These are phyloP conservation scores for Belonocnema kinseyi DNA, from an alignment of 1,140 invertebrate genomes.

Conservation along the genomic window DNA sequence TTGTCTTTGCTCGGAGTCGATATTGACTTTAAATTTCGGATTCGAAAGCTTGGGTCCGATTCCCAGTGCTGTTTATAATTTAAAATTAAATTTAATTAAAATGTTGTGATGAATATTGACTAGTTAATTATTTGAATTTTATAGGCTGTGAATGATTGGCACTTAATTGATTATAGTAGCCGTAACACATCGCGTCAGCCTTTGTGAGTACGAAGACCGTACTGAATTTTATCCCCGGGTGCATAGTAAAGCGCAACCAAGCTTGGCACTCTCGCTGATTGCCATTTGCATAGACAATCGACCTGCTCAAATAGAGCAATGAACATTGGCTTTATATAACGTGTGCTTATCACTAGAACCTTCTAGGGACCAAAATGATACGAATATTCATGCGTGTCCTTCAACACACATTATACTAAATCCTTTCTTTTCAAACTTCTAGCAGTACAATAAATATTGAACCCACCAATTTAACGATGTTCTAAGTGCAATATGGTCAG, in stretches of 20 bases:
- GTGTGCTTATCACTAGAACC: slow-evolving; percentile 4
- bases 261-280: slow-evolving; percentile 64
- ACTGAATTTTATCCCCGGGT: slow-evolving; percentile 62
- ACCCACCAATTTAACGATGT: too few species aligned
- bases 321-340: slow-evolving; percentile 47
- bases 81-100: too few species aligned
- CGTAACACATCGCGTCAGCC: not conserved
- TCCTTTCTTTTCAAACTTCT: slow-evolving; percentile 1
- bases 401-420: not conserved
- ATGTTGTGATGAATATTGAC: too few species aligned
- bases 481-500: too few species aligned
- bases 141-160: slow-evolving; percentile 7
- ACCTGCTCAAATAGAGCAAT: slow-evolving; percentile 50
- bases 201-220: slow-evolving; percentile 14
- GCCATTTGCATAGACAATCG: slow-evolving; percentile 60
- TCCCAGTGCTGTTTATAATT: too few species aligned
- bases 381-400: slow-evolving; percentile 25
- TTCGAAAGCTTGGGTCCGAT: too few species aligned
- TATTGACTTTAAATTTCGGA: too few species aligned
- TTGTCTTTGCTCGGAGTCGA: too few species aligned
- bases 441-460: not conserved
- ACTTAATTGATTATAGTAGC: slow-evolving; percentile 9
- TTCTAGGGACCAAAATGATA: slow-evolving; percentile 14
- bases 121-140: too few species aligned
- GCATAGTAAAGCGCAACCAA: slow-evolving; percentile 54